Evolutionary conservation across 1,140 invertebrate genomes (phyloP).

Genomic region (Limonius californicus): DNA sequence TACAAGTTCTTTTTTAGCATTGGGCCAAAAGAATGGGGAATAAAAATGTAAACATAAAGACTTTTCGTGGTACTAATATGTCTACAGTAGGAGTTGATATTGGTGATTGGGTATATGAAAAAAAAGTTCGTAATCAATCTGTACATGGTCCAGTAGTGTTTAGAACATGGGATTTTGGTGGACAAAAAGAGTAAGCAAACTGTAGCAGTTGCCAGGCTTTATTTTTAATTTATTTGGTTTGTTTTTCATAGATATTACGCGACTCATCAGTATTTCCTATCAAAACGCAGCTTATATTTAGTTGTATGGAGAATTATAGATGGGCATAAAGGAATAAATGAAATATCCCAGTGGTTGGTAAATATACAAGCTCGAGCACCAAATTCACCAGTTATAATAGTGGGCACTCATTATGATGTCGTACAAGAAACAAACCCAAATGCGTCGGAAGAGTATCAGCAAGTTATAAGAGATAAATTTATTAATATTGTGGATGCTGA

Average conservation of each 20-base stretch:
- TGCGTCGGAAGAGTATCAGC: constrained; percentile 80
- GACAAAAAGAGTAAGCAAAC: constrained; percentile 72
- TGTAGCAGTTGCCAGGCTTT: neutral
- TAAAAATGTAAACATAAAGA: constrained; percentile 72
- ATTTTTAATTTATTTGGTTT: neutral
- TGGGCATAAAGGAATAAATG: constrained; percentile 84
- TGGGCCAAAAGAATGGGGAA: constrained; percentile 95
- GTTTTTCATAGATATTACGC: constrained; percentile 71
- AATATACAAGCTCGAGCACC: constrained; percentile 93
- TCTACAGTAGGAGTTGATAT: constrained; percentile 98
- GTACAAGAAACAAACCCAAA: constrained; percentile 71
- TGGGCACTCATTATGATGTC: constrained; percentile 92
- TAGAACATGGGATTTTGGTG: constrained; percentile 99
- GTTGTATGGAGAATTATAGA: constrained; percentile 95
- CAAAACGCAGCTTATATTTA: constrained; percentile 90
- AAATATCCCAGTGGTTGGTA: constrained; percentile 91
- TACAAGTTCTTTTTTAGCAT: constrained; percentile 56
- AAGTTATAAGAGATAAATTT: constrained; percentile 83
- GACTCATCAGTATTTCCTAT: constrained; percentile 98
- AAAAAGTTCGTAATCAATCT: constrained; percentile 60
- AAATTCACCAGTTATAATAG: constrained; percentile 90
- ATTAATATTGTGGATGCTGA: constrained; percentile 93
- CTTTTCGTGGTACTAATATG: constrained; percentile 72
- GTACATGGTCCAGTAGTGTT: constrained; percentile 89
- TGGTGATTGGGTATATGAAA: constrained; percentile 90